Evolutionary conservation across 2,888 invertebrate species (phyloP), one percentile per base, ranked within the genome.

Genomic region (Sminthurides aquaticus): DNA sequence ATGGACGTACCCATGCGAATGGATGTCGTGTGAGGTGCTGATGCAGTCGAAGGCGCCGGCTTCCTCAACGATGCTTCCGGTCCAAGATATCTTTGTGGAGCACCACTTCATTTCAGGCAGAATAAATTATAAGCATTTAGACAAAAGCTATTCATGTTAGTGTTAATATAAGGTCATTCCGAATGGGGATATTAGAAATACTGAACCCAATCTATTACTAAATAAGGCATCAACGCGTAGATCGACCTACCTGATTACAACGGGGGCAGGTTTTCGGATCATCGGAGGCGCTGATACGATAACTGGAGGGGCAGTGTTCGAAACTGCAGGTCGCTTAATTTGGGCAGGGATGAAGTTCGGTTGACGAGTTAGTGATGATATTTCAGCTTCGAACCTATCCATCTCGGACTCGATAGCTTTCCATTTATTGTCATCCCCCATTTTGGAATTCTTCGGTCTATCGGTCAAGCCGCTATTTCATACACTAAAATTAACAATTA

Each of bases 351-450:
- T 69, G 66, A 72, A 74, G 15, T 69, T 68, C 11, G 69, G 64
- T 49, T 26, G 67, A 54, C 60, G 57, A 8, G 57, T 63, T 8
- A 74, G 49, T 0, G 71, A 70, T 8, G 72, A 71, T n/a, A 74
- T 72, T 63, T 74, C 74, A 18, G 70, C 69, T 57, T 74, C 74
- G 57, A 72, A 89, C 88, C 90, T 86, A 77, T 87, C 91, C 87
- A 92, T 89, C 82, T 93, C 92, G 80, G 91, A 91, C 80, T 93
- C 92, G 87, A 92, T 92, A 79, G 88, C 86, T 74, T 86, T 83
- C 75, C 85, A 83, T 81, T 86, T 87, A 59, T 83, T 58, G 3
- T 28, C 59, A 18, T 20, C 49, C 48, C n/a, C 49, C 60, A 43
- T 26, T 22, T 24, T 60, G 3, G n/a, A n/a, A n/a, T n/a, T n/a